Evolutionary conservation across 2,113 vertebrate genomes (phyloP), one percentile per base, ranked within the genome.

Genomic region (Pelobates fuscus): DNA sequence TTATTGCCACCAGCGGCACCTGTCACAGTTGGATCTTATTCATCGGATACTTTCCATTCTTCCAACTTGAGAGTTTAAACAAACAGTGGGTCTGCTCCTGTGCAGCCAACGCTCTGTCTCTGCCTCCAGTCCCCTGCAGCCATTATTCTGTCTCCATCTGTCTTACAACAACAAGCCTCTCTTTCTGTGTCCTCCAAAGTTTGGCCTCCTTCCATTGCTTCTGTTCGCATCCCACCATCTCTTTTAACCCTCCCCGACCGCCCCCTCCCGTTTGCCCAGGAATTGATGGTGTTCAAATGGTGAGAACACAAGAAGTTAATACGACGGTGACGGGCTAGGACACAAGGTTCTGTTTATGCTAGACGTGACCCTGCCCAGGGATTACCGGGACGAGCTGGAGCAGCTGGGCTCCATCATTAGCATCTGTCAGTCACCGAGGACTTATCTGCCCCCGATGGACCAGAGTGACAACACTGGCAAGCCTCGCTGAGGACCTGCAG

Each of bases 371-470:
- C 64, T 44, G 63, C 26, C 32, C 25, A 2, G 55, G 64, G 72
- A 76, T 76, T 76, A 76, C 25, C 2, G 64, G 54, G 63, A 67
- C 64, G 46, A 49, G 46, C 55, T 32, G 29, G n/a, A 52, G 55
- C 72, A 76, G 72, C 72, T 76, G 72, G 15, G 12, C 17, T 7
- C 2, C 20, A 55, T 67, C 72, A 75, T 76, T 67, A 67, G 55
- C 27, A 37, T 2, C 49, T 54, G 57, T 55, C 54, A 67, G 54
- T 67, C 71, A 44, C 32, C 7, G 2, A 8, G 25, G 41, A 58
- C 24, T 60, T 67, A 55, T 52, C 55, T 64, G 49, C 25, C 72
- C 18, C 3, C 54, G 54, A 21, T n/a, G 8, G 60, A 46, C 24
- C 26, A 62, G 41, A 59, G 29, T 43, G 67, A 49, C 55, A 71